These are phyloP conservation scores for Electrona antarctica DNA, from an alignment of 2,113 vertebrate species.

Conservation along the genomic window DNA sequence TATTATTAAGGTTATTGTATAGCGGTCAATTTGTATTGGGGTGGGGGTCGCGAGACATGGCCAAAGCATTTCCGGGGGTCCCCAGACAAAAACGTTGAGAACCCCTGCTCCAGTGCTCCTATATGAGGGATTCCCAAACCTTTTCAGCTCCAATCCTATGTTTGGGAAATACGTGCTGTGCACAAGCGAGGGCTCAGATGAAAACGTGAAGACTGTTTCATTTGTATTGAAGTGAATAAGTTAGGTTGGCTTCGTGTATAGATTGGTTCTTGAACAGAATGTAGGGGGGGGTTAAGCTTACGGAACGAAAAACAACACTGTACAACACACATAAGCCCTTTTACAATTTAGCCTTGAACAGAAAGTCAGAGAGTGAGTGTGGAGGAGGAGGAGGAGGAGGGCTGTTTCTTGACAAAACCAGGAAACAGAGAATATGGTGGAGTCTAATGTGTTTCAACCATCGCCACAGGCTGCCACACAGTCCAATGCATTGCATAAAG, in stretches of 20 bases:
- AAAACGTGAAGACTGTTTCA: no score
- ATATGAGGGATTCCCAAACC: no score
- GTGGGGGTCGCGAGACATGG: no score
- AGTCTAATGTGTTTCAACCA: conserved; percentile 30
- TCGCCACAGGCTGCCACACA: conserved; percentile 36
- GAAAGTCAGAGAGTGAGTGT: conserved; percentile 13
- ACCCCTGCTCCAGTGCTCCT: no score
- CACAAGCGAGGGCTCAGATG: no score
- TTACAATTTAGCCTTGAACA: conserved; percentile 4
- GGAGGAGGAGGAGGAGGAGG: background rate
- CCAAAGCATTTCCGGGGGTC: no score
- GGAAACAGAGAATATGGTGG: conserved; percentile 20
- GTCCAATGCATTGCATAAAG: conserved; percentile 38
- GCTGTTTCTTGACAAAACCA: conserved; percentile 7
- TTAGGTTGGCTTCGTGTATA: background rate
- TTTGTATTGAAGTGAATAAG: no score
- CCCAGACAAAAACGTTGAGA: no score
- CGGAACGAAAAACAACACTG: background rate
- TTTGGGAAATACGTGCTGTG: no score
- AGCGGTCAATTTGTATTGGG: no score
- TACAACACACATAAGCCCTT: background rate
- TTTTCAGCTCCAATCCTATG: no score
- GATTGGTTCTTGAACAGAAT: background rate
- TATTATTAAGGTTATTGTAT: no score
- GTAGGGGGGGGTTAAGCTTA: background rate